Evolutionary conservation across 2,113 vertebrate genomes (phyloP).

Genomic region (Meriones unguiculatus): DNA sequence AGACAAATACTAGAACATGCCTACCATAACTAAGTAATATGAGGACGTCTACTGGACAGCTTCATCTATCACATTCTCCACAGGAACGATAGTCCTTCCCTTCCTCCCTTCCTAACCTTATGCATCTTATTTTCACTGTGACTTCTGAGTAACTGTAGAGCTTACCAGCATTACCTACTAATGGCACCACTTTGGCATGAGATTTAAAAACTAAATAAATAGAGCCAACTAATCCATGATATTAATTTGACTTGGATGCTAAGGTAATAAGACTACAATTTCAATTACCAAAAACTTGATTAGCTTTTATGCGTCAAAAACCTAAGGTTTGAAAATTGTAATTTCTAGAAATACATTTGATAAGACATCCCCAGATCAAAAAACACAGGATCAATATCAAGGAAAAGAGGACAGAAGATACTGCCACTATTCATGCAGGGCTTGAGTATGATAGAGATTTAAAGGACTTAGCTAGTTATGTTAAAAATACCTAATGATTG

Average conservation of each 20-base stretch:
- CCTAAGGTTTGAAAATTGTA: constrained; percentile 11
- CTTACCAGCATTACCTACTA: background rate
- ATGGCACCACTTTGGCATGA: background rate
- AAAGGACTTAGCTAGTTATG: background rate
- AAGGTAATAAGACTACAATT: background rate
- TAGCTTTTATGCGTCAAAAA: background rate
- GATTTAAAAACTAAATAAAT: background rate
- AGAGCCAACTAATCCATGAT: background rate
- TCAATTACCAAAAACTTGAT: constrained; percentile 7
- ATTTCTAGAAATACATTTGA: background rate
- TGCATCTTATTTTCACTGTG: background rate
- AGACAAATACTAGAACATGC: background rate
- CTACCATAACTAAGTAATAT: background rate
- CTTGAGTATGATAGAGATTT: background rate
- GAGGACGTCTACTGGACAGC: background rate
- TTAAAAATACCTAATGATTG: background rate
- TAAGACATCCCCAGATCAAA: background rate
- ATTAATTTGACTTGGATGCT: background rate
- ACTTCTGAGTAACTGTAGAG: background rate
- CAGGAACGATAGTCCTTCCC: background rate
- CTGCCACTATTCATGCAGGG: background rate
- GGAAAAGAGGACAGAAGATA: background rate
- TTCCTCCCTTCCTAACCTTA: background rate
- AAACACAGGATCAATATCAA: background rate
- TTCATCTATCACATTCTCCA: background rate